Base-by-base conservation (phyloP, 2,113 vertebrate genomes). In the Tor tambroides region DNA sequence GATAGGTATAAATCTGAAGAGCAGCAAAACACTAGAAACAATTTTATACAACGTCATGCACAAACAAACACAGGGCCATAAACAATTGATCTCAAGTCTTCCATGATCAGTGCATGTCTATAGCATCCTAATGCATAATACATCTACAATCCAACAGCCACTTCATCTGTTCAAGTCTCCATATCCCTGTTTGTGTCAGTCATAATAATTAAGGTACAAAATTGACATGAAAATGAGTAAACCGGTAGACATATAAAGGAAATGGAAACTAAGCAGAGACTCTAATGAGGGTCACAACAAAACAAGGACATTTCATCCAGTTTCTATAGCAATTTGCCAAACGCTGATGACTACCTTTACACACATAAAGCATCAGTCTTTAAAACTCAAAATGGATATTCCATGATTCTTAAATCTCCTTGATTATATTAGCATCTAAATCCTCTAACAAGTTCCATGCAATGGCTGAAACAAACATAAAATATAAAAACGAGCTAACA, bases 61-160 rank as follows among this genome's bases (percentile, higher is more conserved):
- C 85, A 90, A 85, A 43, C 35, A 19, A 91, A 90, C 86, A 90
- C 81, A 87, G 88, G 89, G 65, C 67, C 23, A 63, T 63, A 10
- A 9, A 41, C 32, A 63, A 80, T 80, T 6, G 1, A 49, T 63
- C n/a, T 63, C 83, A 86, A 74, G 91, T 89, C 90, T 90, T 90
- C 88, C 67, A 87, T 92, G 84, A 54, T 78, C 80, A 56, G 75
- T 65, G 19, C 28, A 77, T 79, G 85, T 83, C n/a, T 26, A 26
- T n/a, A 59, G 51, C 77, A 59, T 80, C 6, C 43, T 32, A 43
- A 43, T 26, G 12, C 23, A 46, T 11, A 72, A 23, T 14, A 74
- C 21, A 74, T 38, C 2, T 7, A 21, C 28, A 54, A 54, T 30
- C 75, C 75, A 32, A 54, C 46, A 51, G 26, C 46, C 32, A 38